Base-by-base conservation (phyloP, 2,113 vertebrate genomes). In the Entelurus aequoreus region DNA sequence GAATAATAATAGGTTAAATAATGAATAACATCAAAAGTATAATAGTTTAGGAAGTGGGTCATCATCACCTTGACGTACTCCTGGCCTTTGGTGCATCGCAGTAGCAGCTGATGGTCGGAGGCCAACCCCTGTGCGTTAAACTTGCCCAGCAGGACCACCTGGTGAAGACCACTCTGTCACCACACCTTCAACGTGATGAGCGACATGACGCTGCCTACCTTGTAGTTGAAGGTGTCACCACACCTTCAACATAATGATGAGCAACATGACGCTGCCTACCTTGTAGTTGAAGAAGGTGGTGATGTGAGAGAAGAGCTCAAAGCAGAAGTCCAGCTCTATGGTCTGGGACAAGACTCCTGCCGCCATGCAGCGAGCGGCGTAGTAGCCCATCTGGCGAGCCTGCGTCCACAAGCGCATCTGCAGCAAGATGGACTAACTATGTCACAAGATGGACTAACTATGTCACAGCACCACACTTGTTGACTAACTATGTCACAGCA, bases 401-500 rank as follows among this genome's bases (percentile, higher is more conserved):
- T 99, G 96, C 1, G 94, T 98, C 97, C 96, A 98, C 62, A 99
- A 81, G 47, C 97, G 93, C 95, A 99, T 99, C 97, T 99, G 62
- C 1, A 15, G 8, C n/a, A 6, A 35, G 5, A 16, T 19, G 21
- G 5, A 6, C 51, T 6, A n/a, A 51, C 15, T 46, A 46, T 12
- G 8, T 9, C 40, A 9, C 8, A 42, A 8, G 10, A 9, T 28
- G 2, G 40, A 28, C 28, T 28, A 28, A 28, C 28, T 28, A 28
- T 28, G 28, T 28, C 28, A 28, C 28, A 28, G 28, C 28, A 28
- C 28, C 28, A 19, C 19, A 19, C 19, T 19, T 19, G 19, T 19
- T 19, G 19, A 19, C 19, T 19, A 19, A 19, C 19, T 19, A 19
- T 19, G 19, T 19, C 19, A 19, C 19, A 19, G n/a, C n/a, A n/a